Evolutionary conservation across 2,113 vertebrate genomes (phyloP).

Genomic region (Sander lucioperca): DNA sequence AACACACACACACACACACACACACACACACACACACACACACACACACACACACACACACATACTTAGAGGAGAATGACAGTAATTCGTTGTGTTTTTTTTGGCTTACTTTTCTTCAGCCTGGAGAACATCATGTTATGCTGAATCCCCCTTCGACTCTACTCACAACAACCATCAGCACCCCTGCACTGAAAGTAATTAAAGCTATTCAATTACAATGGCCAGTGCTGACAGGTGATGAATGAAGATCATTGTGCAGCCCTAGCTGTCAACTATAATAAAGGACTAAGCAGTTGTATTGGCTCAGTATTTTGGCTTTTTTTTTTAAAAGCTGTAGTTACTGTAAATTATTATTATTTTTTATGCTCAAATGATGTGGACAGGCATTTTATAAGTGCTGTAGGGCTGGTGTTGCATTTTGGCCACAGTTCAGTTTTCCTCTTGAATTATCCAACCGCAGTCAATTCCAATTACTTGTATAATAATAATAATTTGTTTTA

Average conservation of each 20-base stretch:
- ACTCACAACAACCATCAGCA: conserved; percentile 5
- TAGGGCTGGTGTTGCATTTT: neutral
- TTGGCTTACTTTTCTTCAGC: conserved; percentile 29
- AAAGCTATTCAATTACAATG: conserved; percentile 56
- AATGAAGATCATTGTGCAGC: conserved; percentile 32
- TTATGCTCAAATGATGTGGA: neutral
- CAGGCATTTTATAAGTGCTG: rapidly evolving
- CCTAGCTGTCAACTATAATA: conserved; percentile 3
- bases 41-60: neutral
- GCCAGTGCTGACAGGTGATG: conserved; percentile 27
- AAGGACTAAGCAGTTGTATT: neutral
- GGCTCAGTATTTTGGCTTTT: neutral
- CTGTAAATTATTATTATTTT: neutral
- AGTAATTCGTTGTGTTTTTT: conserved; percentile 36
- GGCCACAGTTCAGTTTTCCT: neutral
- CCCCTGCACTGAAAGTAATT: conserved; percentile 48
- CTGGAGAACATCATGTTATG: conserved; percentile 20
- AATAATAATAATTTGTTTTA: neutral
- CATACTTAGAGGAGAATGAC: conserved; percentile 21
- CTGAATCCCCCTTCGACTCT: neutral
- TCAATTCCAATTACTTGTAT: neutral
- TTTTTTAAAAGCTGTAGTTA: neutral
- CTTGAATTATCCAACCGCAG: neutral
- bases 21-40: neutral
- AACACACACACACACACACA: neutral